Base-by-base conservation (phyloP, 2,113 vertebrate species). In the Mungos mungo region DNA sequence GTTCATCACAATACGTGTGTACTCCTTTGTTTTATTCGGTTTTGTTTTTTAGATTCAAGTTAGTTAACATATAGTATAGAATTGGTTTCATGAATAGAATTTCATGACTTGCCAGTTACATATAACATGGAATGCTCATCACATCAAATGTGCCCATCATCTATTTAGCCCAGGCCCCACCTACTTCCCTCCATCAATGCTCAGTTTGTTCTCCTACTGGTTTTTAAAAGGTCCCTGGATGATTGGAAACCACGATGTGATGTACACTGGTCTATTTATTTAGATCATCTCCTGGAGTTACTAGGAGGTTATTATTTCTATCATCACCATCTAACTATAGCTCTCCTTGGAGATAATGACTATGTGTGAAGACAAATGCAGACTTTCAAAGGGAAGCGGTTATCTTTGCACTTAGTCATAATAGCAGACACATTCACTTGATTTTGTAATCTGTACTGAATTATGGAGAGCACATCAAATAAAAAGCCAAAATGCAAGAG, bases 351-450 rank as follows among this genome's bases (percentile, higher is more conserved):
- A n/a, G 65, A 66, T 82, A 88, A 90, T 45, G 71, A 88, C 74
- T 50, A 15, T 38, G 47, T 81, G 66, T 88, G 8, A 95, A 89
- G 65, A 97, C 68, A 57, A 68, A 80, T 65, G 23, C 45, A 71
- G 14, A 77, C 60, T 92, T 76, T 92, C 87, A 71, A 47, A 89
- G 19, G 35, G 21, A 96, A 85, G 82, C 72, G 57, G 45, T 92
- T 84, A 72, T 82, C n/a, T 94, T 88, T 85, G 83, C 77, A 80
- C 76, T 91, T 74, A 93, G 52, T 88, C 81, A 89, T 69, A 74
- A 88, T 79, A 63, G n/a, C 33, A 88, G 38, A 74, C 11, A 88
- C 25, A 83, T 31, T 66, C 38, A 86, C 50, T 85, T 91, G 45
- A 71, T 87, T 84, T 81, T 77, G 88, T 77, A 69, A 79, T 80